Percentiles rank a stretch among this genome's conserved stretches.
Conservation (phyloP, 1,140 invertebrate genomes). For the Meloidogyne floridensis region DNA sequence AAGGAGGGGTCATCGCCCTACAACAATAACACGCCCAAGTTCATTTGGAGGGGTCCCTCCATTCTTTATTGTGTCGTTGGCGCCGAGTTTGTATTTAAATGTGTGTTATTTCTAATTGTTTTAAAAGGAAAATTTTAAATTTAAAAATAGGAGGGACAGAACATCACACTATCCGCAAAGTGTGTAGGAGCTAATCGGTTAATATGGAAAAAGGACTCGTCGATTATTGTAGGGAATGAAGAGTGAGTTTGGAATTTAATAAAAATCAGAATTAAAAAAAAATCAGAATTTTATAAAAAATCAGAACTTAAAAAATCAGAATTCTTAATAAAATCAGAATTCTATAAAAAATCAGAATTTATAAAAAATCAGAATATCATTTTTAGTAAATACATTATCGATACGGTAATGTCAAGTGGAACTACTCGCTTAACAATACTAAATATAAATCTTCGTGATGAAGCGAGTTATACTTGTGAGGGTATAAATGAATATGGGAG, state of each 20-base stretch:
- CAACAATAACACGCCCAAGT: not conserved
- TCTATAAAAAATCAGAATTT: not conserved
- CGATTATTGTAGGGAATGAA: conserved; percentile 2
- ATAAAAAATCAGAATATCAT: not conserved
- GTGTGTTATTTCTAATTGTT: not conserved
- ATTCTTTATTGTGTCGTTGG: conserved; percentile 9
- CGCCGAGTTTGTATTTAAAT: conserved; percentile 2
- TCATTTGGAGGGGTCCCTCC: not conserved
- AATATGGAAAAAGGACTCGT: not conserved
- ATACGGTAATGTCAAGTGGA: conserved; percentile 5
- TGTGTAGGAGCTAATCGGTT: conserved; percentile 19
- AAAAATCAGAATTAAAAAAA: not conserved
- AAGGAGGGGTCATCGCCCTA: not conserved
- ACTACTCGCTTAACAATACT: not conserved
- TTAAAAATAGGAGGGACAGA: not conserved
- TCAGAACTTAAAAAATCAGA: no score
- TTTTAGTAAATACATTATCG: not conserved
- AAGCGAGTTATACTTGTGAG: not conserved
- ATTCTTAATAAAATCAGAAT: no score
- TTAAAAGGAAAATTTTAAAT: not conserved
- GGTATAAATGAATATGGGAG: conserved; percentile 22
- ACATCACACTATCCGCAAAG: not conserved
- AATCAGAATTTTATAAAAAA: no score
- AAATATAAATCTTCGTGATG: not conserved
- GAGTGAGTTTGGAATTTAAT: conserved; percentile 7